phyloP scores from a whole-genome alignment of 1,140 invertebrate species.

The Teleogryllus occipitalis region DNA sequence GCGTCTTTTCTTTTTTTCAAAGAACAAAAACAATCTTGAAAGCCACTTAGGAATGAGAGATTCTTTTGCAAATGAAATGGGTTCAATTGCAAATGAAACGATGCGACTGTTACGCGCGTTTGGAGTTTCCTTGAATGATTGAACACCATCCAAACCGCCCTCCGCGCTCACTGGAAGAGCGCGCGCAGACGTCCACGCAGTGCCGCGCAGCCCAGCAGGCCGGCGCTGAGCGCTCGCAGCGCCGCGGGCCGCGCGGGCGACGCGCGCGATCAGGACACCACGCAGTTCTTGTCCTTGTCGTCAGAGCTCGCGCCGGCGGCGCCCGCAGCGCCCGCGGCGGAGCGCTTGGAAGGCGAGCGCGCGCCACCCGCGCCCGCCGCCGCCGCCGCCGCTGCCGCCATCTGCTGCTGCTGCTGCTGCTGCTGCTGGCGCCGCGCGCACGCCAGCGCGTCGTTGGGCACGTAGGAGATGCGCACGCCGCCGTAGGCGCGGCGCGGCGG shows the following conservation, averaged over 20 bases:
- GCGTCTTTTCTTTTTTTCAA: no score
- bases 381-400: slow-evolving; percentile 26
- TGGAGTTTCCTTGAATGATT: no score
- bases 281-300: slow-evolving; percentile 55
- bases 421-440: slow-evolving; percentile 60
- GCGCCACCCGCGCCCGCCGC: slow-evolving; percentile 13
- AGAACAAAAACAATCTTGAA: no score
- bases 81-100: no score
- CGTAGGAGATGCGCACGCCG: slow-evolving; percentile 78
- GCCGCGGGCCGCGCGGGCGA: neutral
- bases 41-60: no score
- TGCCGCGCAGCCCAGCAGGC: neutral
- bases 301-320: slow-evolving; percentile 27
- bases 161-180: neutral
- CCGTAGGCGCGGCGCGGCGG: slow-evolving; percentile 73
- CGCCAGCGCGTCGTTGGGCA: slow-evolving; percentile 78
- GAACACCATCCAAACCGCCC: no score
- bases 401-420: slow-evolving; percentile 36
- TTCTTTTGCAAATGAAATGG: no score
- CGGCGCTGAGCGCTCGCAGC: neutral
- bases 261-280: slow-evolving; percentile 51
- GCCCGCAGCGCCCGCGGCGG: no score
- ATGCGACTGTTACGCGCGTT: no score
- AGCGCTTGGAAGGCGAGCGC: slow-evolving; percentile 31
- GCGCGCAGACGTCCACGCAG: neutral